Evolutionary conservation across 2,797 vertebrate genomes (phyloP).

Genomic region (Helostoma temminkii): DNA sequence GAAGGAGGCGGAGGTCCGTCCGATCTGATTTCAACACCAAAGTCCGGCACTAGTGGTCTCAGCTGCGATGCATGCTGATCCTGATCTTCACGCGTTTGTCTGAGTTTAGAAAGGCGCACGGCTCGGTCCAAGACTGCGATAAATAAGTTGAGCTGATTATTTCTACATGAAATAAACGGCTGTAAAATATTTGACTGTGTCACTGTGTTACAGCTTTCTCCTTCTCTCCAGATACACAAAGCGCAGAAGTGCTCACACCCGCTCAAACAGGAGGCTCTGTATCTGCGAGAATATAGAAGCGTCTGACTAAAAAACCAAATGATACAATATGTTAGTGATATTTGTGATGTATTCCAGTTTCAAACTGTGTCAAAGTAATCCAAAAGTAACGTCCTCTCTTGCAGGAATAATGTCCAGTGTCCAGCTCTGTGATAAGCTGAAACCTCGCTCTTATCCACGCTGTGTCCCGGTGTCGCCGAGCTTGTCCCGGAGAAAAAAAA

Average conservation of each 20-base stretch:
- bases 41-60: conserved; percentile 59
- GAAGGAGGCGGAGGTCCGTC: conserved; percentile 28
- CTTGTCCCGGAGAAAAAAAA: conserved; percentile 46
- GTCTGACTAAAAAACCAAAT: too few relatives aligned
- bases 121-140: background rate
- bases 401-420: conserved; percentile 40
- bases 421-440: conserved; percentile 9
- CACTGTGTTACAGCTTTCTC: conserved; percentile 30
- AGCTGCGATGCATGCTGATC: conserved; percentile 73
- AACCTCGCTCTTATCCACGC: conserved; percentile 35
- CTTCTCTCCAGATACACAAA: conserved; percentile 48
- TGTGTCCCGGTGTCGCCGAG: conserved; percentile 56
- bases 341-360: background rate
- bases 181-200: background rate
- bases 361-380: conserved; percentile 64
- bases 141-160: conserved; percentile 8
- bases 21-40: conserved; percentile 46
- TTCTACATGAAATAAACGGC: conserved; percentile 6
- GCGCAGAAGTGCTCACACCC: conserved; percentile 53
- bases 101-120: conserved; percentile 13
- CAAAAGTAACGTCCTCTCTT: conserved; percentile 52
- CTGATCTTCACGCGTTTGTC: conserved; percentile 14
- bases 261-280: conserved; percentile 12
- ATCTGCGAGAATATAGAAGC: too few relatives aligned
- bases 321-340: background rate